Evolutionary conservation across 2,797 vertebrate genomes (phyloP).

Genomic region (Pseudochirops cupreus): DNA sequence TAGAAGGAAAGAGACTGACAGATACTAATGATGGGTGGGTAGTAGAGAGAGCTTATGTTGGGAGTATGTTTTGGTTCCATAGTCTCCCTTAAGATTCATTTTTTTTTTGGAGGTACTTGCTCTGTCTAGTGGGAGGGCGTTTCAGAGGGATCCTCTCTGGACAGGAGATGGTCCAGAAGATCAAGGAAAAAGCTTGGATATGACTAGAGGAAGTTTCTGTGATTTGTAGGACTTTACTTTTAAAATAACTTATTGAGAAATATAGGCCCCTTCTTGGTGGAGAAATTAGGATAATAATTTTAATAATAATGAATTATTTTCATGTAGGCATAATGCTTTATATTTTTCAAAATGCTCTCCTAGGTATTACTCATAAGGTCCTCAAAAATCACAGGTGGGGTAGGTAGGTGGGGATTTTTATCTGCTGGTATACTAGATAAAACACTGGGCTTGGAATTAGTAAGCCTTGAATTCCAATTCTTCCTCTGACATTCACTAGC

Average conservation of each 20-base stretch:
- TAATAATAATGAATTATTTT: not conserved
- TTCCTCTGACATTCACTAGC: not conserved
- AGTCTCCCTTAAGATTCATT: not conserved
- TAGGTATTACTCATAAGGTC: not conserved
- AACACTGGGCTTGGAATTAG: not conserved
- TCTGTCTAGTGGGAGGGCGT: not conserved
- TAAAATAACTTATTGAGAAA: not conserved
- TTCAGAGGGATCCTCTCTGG: not conserved
- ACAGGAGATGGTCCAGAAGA: not conserved
- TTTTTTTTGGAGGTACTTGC: not conserved
- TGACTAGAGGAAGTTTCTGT: not conserved
- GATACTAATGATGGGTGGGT: not conserved
- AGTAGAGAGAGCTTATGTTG: not conserved
- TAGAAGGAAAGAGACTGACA: conserved; percentile 15
- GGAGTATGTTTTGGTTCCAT: not conserved
- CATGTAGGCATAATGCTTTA: not conserved
- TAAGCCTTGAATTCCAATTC: not conserved
- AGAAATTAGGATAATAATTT: not conserved
- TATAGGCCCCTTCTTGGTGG: not conserved
- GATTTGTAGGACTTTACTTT: not conserved
- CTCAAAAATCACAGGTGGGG: too few relatives aligned
- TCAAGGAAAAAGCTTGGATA: not conserved
- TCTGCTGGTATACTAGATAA: not conserved
- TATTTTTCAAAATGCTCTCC: not conserved
- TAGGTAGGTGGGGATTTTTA: rapidly evolving